phyloP scores from a whole-genome alignment of 2,113 vertebrate genomes.

The Amazona vittata region DNA sequence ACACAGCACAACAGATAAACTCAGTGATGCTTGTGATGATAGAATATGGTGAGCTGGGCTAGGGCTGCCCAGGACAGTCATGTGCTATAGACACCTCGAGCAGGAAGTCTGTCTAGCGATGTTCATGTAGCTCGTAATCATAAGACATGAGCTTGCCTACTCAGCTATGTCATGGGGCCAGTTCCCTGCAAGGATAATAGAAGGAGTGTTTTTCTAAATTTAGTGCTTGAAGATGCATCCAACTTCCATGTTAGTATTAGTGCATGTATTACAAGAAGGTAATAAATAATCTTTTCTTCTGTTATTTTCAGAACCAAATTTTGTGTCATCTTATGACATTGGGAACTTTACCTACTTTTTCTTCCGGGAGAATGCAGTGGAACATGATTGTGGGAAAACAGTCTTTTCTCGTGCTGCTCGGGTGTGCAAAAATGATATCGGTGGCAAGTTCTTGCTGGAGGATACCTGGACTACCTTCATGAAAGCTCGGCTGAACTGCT shows the following conservation, averaged over 20 bases:
- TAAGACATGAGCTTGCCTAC: background rate
- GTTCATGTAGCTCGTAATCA: background rate
- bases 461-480: constrained; percentile 99
- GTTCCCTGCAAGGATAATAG: background rate
- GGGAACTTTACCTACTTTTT: constrained; percentile 98
- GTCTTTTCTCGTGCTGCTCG: constrained; percentile 93
- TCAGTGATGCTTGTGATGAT: background rate
- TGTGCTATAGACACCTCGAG: background rate
- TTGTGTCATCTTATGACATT: constrained; percentile 95
- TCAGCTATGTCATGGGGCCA: background rate
- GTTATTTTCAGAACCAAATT: constrained; percentile 89
- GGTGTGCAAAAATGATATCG: constrained; percentile 95
- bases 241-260: background rate
- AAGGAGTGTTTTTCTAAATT: background rate
- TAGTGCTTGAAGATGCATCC: background rate
- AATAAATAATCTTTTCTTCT: constrained; percentile 43
- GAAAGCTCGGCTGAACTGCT: constrained; percentile 96
- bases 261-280: background rate
- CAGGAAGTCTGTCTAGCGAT: background rate
- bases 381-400: constrained; percentile 93
- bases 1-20: background rate
- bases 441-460: constrained; percentile 93
- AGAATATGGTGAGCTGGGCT: background rate
- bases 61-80: background rate
- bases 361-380: constrained; percentile 94